Evolutionary conservation across 2,113 vertebrate genomes (phyloP), one percentile per base, ranked within the genome.

Genomic region (Ursus arctos): DNA sequence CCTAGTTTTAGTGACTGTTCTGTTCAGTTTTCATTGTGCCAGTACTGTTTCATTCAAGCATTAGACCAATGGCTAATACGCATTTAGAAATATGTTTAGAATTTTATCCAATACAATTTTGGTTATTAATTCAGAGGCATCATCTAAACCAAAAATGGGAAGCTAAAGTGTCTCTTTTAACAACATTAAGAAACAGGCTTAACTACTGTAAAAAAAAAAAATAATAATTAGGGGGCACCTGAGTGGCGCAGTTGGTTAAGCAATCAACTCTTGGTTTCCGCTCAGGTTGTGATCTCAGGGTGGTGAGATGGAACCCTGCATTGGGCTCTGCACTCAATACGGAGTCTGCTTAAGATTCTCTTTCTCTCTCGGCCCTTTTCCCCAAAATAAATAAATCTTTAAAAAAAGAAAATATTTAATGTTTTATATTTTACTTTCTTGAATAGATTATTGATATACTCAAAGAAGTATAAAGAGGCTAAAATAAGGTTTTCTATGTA

Each of bases 391-490:
- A 36, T 6, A 69, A 36, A 36, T 69, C 33, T 69, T 69, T 4
- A 10, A 10, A 69, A n/a, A 69, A 95, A 93, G 49, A 85, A 91
- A 93, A 86, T 57, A 47, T 7, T 87, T 93, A 69, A 15, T 77
- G 63, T 69, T 95, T 91, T 33, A n/a, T 51, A 81, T 82, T 89
- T 89, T 74, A 65, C 6, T 72, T 97, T 65, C 57, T 96, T 94
- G 6, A 89, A 53, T 8, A 92, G 8, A 90, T 83, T 91, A 72
- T 63, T 47, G 13, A 67, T 63, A 79, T 85, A 94, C 49, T 7
- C 36, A 9, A 93, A 71, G 19, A 11, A 8, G 10, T 57, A 74
- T 72, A 71, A 93, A 97, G 10, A 92, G 47, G 26, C 26, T 85
- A 63, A 81, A 81, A 61, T 67, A 36, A 82, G 11, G 15, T 51